phyloP scores from a whole-genome alignment of 2,888 invertebrate genomes.

The Cynaeus angustus region DNA sequence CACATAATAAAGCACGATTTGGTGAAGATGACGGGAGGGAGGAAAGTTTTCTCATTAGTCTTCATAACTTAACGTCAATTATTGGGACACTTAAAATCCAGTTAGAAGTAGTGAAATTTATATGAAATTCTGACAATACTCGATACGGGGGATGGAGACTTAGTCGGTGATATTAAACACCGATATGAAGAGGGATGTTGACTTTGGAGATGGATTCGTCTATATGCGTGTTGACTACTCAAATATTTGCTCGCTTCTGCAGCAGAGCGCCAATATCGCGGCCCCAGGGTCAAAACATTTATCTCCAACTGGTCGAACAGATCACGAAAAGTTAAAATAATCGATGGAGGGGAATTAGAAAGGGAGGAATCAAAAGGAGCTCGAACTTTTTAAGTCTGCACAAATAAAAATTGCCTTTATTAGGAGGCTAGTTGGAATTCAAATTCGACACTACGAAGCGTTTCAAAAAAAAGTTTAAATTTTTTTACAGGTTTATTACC shows the following conservation, averaged over 20 bases:
- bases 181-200: constrained; percentile 70
- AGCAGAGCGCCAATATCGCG: constrained; percentile 65
- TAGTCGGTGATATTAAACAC: constrained; percentile 64
- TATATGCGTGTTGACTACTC: constrained; percentile 70
- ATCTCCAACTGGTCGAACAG: constrained; percentile 28
- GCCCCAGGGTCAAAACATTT: constrained; percentile 65
- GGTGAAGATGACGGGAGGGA: constrained; percentile 25
- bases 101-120: constrained; percentile 12
- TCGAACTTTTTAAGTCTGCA: no score
- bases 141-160: constrained; percentile 23
- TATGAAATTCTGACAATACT: constrained; percentile 23
- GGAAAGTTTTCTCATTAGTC: constrained; percentile 60
- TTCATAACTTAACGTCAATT: constrained; percentile 56
- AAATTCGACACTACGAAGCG: no score
- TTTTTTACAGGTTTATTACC: no score
- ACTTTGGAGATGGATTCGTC: constrained; percentile 69
- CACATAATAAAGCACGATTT: constrained; percentile 37
- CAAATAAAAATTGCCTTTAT: no score
- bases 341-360: not conserved
- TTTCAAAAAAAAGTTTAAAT: no score
- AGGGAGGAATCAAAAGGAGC: not conserved
- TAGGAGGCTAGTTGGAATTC: no score
- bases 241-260: constrained; percentile 68
- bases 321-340: constrained; percentile 15
- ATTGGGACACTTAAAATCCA: constrained; percentile 37